Evolutionary conservation across 2,888 invertebrate species (phyloP), one percentile per base, ranked within the genome.

Genomic region (Slavum lentiscoides): DNA sequence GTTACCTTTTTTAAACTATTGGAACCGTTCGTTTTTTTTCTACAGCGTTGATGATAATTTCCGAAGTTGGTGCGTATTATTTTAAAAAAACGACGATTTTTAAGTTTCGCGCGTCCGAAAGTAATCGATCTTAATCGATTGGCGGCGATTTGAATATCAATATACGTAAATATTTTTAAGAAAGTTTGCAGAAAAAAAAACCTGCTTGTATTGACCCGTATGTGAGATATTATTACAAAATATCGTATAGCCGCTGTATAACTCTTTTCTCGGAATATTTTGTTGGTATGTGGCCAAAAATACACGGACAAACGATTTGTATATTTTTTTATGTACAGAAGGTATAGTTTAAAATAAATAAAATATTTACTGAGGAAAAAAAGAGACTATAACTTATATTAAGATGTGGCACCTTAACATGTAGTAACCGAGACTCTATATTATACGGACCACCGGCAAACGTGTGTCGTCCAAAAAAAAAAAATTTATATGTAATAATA

Each of bases 261-360:
- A 53, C n/a, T 64, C 15, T 62, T 49, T 62, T 66, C 15, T 74
- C 21, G 53, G 21, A 55, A 55, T 30, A 66, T 39, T n/a, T 49
- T n/a, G n/a, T 66, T 74, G 74, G 74, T 55, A 17, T 37, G n/a
- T 9, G 11, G 64, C 64, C 74, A 74, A 74, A 64, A 37, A 37
- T 55, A 17, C 39, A 62, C 30, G 17, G 53, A 74, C 6, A 5
- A 66, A 74, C 39, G 11, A 37, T 66, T n/a, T 30, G 4, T 30
- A 30, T 30, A 30, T 30, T 30, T 30, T 30, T 30, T 64, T 55
- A 21, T 55, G 6, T 55, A 66, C 2, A 2, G 21, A 70, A n/a
- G n/a, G n/a, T n/a, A n/a, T n/a, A 55, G 43, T 43, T 6, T 21
- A 21, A 11, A 49, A 13, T 13, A 21, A 21, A 59, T 23, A 59